Conservation (phyloP, 2,797 vertebrate genomes). For the Xerus rutilus region DNA sequence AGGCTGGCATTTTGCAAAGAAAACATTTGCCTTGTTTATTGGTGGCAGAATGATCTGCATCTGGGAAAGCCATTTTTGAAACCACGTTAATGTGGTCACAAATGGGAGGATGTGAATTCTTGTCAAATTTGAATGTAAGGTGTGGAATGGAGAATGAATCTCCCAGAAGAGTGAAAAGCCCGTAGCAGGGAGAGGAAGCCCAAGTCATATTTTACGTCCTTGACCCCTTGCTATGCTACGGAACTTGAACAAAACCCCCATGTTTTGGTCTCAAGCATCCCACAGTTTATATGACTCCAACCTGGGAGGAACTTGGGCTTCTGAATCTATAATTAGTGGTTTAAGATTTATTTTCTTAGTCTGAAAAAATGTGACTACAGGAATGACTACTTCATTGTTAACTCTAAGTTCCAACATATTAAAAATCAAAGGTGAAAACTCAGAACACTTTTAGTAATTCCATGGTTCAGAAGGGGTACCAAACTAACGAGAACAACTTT, state of each 20-base stretch:
- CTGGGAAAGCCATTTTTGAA: not conserved
- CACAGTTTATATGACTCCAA: constrained; percentile 60
- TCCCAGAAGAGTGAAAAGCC: not conserved
- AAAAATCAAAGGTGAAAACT: constrained; percentile 41
- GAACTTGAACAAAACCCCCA: not conserved
- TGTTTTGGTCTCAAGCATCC: constrained; percentile 25
- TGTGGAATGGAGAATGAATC: not conserved
- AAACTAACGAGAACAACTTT: constrained; percentile 41
- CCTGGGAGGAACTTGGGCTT: constrained; percentile 65
- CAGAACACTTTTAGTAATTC: constrained; percentile 56
- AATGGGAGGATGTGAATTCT: not conserved
- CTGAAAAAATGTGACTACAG: not conserved
- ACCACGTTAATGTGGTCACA: not conserved
- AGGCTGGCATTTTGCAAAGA: not conserved
- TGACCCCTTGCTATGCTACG: not conserved
- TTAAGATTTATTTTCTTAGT: constrained; percentile 75
- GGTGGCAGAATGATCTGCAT: not conserved
- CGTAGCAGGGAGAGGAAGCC: not conserved
- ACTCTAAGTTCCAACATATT: not conserved
- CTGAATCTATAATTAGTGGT: constrained; percentile 74
- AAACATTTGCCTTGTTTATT: not conserved
- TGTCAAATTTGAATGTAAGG: constrained; percentile 4
- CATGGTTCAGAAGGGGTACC: constrained; percentile 71
- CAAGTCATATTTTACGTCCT: not conserved
- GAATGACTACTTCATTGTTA: constrained; percentile 61